A percentile compares a stretch with the other conserved stretches of the same genome.
These are phyloP conservation scores for Sclerodermus sp. DNA, from an alignment of 2,888 invertebrate species.

Conservation along the genomic window DNA sequence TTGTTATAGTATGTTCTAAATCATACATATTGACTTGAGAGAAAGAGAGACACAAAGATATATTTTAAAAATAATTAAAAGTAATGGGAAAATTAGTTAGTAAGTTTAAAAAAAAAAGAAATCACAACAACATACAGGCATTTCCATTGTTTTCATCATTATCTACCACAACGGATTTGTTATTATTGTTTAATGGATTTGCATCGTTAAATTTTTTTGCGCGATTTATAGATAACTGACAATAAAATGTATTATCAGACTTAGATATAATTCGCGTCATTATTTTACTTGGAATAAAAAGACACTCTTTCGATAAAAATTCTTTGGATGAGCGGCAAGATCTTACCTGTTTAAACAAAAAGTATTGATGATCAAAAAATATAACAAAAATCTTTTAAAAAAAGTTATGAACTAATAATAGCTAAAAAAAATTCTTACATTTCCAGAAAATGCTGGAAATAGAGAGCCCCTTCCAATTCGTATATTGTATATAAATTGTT, in stretches of 20 bases:
- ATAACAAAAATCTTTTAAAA: background rate
- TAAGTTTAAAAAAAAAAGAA: no score
- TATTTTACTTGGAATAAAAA: background rate
- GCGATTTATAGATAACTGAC: background rate
- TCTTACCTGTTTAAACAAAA: slow-evolving; percentile 11
- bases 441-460: slow-evolving; percentile 14
- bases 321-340: slow-evolving; percentile 9
- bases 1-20: no score
- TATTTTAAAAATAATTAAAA: background rate
- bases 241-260: background rate
- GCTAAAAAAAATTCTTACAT: slow-evolving; percentile 14
- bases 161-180: no score
- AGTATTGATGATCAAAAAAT: background rate
- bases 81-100: no score
- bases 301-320: background rate
- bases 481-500: slow-evolving; percentile 28
- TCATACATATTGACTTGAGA: no score
- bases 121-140: no score
- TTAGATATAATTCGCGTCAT: background rate
- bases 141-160: no score
- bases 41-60: no score
- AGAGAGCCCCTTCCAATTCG: slow-evolving; percentile 17
- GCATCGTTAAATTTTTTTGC: no score
- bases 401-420: no score
- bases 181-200: no score